Percentiles rank a stretch among this genome's conserved stretches.
These are phyloP conservation scores for Macrobrachium rosenbergii DNA, from an alignment of 1,140 invertebrate species.

Conservation along the genomic window DNA sequence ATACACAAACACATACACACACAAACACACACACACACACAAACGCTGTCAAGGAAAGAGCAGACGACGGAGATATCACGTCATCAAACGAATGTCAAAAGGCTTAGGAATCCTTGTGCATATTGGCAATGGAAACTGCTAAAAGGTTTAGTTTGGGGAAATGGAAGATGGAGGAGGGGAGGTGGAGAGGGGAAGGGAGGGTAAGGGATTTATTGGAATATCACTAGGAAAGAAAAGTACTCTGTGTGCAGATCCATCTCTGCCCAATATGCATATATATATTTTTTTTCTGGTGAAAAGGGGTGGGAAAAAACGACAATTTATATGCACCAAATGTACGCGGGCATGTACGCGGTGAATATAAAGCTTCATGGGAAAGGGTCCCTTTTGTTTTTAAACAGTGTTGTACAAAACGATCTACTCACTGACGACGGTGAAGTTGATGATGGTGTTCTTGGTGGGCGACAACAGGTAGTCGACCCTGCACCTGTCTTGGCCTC, in stretches of 20 bases:
- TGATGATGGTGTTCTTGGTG: constrained; percentile 47
- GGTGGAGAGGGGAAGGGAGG: constrained; percentile 2
- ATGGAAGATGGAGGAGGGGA: neutral
- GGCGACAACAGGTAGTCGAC: constrained; percentile 52
- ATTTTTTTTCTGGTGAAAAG: neutral
- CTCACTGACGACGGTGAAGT: constrained; percentile 59
- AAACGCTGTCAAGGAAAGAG: neutral
- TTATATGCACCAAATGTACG: neutral
- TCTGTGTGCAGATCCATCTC: neutral
- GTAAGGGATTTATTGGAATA: constrained; percentile 12
- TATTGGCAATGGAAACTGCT: neutral
- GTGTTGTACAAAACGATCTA: neutral
- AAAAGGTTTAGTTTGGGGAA: neutral
- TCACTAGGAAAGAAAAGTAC: neutral
- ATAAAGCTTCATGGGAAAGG: neutral
- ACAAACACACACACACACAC: constrained; percentile 11
- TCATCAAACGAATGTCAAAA: neutral
- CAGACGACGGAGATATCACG: neutral
- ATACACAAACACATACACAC: neutral
- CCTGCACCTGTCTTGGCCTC: constrained; percentile 58
- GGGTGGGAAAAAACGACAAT: neutral
- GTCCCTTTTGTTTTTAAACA: no score
- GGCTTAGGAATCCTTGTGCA: neutral
- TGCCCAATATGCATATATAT: neutral
- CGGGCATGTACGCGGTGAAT: neutral